Base-by-base conservation (phyloP, 1,140 invertebrate species). In the Brachionus asplanchnoidis region DNA sequence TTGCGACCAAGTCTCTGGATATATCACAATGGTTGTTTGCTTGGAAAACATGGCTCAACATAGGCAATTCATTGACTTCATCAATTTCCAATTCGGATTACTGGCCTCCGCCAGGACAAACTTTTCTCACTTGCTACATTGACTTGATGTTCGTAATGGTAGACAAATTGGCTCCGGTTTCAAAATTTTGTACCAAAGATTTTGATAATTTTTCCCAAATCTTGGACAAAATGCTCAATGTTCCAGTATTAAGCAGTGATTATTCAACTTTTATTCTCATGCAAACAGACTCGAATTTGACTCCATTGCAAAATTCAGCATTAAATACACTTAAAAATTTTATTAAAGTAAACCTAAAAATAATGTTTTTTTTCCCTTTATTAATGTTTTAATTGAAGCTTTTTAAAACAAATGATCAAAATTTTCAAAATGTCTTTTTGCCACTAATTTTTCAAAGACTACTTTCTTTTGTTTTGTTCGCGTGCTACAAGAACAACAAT, bases 71-170 rank as follows among this genome's bases (percentile, higher is more conserved):
- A 17, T 11, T 84, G 53, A 40, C 14, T 50, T 23, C 23, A 7
- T 70, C 53, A 3, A 44, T 20, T 20, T 84, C 42, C 14, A 40
- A 14, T 40, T 17, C 44, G 9, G 20, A 84, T 42, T 23, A 79
- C 78, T 36, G 66, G 84, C 80, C 87, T 87, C 73, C 86, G 91
- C 95, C 95, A 1, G 95, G 94, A 12, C 95, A 97, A 88, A 93
- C 94, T 85, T 98, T 97, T 90, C 92, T 98, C 28, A 96, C 95
- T 0, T 94, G 95, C 1, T 91, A 97, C 4, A 93, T 97, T 85
- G 95, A 97, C 90, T 97, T 97, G 88, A 97, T 98, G 89, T 95
- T 96, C 17, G 93, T 93, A 65, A 92, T 98, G 79, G 97, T 97
- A 90, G 94, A 94, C 85, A 95, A 97, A 85, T 93, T 94, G 90